Evolutionary conservation across 1,140 invertebrate species (phyloP).

Genomic region (Harlomillsia oculata): DNA sequence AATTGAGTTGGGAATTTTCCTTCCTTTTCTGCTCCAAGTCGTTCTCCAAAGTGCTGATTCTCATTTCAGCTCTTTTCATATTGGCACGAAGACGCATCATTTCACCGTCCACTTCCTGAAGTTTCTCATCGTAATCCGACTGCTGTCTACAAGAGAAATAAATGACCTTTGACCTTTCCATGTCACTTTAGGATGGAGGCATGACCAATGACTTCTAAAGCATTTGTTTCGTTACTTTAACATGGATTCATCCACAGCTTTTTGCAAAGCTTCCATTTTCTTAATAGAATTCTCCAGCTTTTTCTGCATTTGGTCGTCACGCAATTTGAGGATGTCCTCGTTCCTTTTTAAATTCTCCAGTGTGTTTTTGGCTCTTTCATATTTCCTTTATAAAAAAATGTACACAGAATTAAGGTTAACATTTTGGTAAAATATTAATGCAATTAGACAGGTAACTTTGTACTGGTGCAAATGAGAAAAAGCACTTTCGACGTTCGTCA

Average conservation of each 20-base stretch:
- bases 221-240: background rate
- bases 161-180: background rate
- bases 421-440: background rate
- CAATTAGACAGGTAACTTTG: background rate
- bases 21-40: conserved; percentile 22
- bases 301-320: conserved; percentile 15
- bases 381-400: conserved; percentile 10
- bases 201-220: background rate
- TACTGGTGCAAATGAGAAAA: conserved; percentile 28
- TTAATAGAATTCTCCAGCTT: conserved; percentile 12
- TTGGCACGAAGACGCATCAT: conserved; percentile 12
- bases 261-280: conserved; percentile 10
- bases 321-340: conserved; percentile 7
- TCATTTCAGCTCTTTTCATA: conserved; percentile 8
- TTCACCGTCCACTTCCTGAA: conserved; percentile 6
- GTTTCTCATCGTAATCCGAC: background rate
- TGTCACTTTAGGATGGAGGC: background rate
- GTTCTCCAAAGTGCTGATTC: conserved; percentile 13
- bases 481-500: conserved; percentile 23
- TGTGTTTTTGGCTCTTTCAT: conserved; percentile 9
- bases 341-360: conserved; percentile 20
- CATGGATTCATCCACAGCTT: conserved; percentile 10
- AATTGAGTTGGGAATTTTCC: conserved; percentile 18
- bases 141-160: background rate
- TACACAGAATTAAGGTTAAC: background rate